Evolutionary conservation across 37 sponge, comb jelly and placozoan species (phyloP).

Genomic region (Hormiphora californensis): DNA sequence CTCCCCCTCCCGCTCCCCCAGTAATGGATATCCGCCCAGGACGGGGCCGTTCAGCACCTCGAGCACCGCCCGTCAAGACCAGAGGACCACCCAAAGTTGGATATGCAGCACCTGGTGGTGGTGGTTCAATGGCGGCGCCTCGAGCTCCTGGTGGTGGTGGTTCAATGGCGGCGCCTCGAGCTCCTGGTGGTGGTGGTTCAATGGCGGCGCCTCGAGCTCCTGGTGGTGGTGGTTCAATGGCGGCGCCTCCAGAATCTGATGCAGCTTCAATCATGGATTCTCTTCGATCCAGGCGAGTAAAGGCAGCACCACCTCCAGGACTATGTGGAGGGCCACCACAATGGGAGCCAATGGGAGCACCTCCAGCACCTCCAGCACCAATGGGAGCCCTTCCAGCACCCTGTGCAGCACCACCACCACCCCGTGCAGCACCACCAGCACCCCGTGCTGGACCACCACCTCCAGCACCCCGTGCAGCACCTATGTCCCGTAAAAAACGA

Average conservation of each 20-base stretch:
- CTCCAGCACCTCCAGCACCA: neutral
- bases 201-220: too few species aligned
- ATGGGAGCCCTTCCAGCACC: neutral
- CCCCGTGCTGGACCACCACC: slow-evolving; percentile 19
- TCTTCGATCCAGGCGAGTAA: neutral
- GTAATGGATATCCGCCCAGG: too few species aligned
- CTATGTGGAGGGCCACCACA: neutral
- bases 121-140: too few species aligned
- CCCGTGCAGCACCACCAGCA: slow-evolving; percentile 23
- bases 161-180: too few species aligned
- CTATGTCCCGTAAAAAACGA: neutral
- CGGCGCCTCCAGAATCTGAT: too few species aligned
- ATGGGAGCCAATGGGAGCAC: neutral
- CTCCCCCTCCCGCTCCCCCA: neutral
- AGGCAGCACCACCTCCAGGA: neutral
- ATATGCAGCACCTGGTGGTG: too few species aligned
- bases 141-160: too few species aligned
- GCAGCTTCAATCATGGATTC: neutral
- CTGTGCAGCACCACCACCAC: slow-evolving; percentile 44
- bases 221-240: too few species aligned
- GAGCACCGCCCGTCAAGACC: too few species aligned
- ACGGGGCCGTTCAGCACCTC: too few species aligned
- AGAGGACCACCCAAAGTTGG: too few species aligned
- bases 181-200: too few species aligned
- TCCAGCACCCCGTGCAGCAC: slow-evolving; percentile 47